Evolutionary conservation across 2,888 invertebrate species (phyloP).

Genomic region (Sesia bembeciformis): DNA sequence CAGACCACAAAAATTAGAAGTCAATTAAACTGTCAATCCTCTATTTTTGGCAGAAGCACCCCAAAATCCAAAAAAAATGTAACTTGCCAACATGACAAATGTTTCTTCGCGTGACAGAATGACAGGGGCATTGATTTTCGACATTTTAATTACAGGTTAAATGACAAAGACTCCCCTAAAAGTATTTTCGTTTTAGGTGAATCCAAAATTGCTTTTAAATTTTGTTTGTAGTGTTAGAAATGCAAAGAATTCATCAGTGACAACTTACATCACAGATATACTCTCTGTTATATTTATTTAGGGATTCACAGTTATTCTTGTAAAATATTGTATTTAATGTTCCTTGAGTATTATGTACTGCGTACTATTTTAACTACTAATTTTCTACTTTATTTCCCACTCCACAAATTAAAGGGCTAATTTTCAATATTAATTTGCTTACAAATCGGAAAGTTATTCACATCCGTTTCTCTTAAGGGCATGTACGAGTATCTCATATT

Average conservation of each 20-base stretch:
- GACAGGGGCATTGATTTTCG: slow-evolving; percentile 62
- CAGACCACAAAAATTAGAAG: too few relatives aligned
- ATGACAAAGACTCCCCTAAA: slow-evolving; percentile 34
- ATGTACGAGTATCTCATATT: background rate
- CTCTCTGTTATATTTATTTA: too few relatives aligned
- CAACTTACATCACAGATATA: slow-evolving; percentile 27
- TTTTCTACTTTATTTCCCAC: too few relatives aligned
- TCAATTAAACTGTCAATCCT: too few relatives aligned
- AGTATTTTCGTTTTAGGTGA: slow-evolving; percentile 37
- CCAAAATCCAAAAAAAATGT: slow-evolving; percentile 32
- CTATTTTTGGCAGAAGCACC: slow-evolving; percentile 21
- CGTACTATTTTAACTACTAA: too few relatives aligned
- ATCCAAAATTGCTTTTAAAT: slow-evolving; percentile 4
- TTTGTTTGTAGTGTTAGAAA: slow-evolving; percentile 16
- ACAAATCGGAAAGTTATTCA: too few relatives aligned
- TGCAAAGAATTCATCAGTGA: slow-evolving; percentile 32
- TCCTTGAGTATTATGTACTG: too few relatives aligned
- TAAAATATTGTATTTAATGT: too few relatives aligned
- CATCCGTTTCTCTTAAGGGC: too few relatives aligned
- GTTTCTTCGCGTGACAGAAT: slow-evolving; percentile 25
- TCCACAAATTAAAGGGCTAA: too few relatives aligned
- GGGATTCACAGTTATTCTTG: too few relatives aligned
- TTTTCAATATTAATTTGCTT: too few relatives aligned
- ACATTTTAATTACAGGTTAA: slow-evolving; percentile 72
- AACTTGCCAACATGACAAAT: slow-evolving; percentile 39